These are phyloP conservation scores for Beris chalybata DNA, from an alignment of 2,888 invertebrate genomes.

Conservation along the genomic window DNA sequence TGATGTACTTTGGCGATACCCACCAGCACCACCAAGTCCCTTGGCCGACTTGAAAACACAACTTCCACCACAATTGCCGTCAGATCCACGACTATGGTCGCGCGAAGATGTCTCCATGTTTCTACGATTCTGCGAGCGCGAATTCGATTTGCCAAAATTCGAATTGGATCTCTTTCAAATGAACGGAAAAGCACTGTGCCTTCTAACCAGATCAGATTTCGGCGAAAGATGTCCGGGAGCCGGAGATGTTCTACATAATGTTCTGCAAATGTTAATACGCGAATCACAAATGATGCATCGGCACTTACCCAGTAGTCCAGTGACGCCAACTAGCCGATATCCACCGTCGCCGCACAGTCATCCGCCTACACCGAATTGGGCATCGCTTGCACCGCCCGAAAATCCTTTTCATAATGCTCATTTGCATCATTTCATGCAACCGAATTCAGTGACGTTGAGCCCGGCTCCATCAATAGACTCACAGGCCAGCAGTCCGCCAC, in stretches of 20 bases:
- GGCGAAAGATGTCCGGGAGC: conserved; percentile 90
- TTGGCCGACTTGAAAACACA: conserved; percentile 85
- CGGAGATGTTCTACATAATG: conserved; percentile 92
- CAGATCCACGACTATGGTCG: conserved; percentile 88
- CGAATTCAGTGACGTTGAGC: conserved; percentile 85
- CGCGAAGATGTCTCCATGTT: conserved; percentile 87
- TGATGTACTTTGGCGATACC: conserved; percentile 87
- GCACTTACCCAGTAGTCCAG: conserved; percentile 78
- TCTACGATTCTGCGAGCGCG: conserved; percentile 87
- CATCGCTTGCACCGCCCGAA: conserved; percentile 58
- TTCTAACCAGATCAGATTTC: conserved; percentile 86
- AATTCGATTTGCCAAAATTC: conserved; percentile 88
- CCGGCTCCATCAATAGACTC: conserved; percentile 89
- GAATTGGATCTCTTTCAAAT: conserved; percentile 94
- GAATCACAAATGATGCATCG: conserved; percentile 78
- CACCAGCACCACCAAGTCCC: conserved; percentile 75
- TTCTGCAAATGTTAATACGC: conserved; percentile 82
- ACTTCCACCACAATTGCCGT: conserved; percentile 77
- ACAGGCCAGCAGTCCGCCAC: conserved; percentile 83
- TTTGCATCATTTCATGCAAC: conserved; percentile 73
- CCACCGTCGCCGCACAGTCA: conserved; percentile 80
- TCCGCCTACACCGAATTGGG: conserved; percentile 80
- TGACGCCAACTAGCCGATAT: conserved; percentile 80
- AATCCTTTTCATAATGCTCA: conserved; percentile 61
- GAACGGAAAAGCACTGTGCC: conserved; percentile 94